phyloP scores from a whole-genome alignment of 2,888 invertebrate genomes.

The Bembecia ichneumoniformis region DNA sequence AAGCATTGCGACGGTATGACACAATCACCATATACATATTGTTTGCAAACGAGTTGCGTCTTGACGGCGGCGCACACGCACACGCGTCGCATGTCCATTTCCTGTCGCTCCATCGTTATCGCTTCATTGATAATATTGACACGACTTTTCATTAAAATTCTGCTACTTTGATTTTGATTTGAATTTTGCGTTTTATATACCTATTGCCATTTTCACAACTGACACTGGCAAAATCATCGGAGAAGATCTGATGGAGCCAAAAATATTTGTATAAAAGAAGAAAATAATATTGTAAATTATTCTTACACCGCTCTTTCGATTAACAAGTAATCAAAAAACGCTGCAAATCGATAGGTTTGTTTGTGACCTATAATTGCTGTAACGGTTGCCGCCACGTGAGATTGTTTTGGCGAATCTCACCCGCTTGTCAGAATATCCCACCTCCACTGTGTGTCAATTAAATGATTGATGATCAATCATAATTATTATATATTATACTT shows the following conservation, averaged over 20 bases:
- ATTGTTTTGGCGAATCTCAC: slow-evolving; percentile 7
- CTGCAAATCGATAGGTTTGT: too few relatives aligned
- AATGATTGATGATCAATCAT: background rate
- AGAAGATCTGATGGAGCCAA: too few relatives aligned
- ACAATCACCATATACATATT: slow-evolving; percentile 2
- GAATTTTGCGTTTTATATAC: too few relatives aligned
- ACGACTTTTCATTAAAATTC: too few relatives aligned
- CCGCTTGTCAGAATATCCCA: background rate
- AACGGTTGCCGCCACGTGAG: slow-evolving; percentile 10
- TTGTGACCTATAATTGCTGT: slow-evolving; percentile 2
- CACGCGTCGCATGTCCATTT: background rate
- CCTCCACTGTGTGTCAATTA: background rate
- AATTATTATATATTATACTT: too few relatives aligned
- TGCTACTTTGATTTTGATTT: too few relatives aligned
- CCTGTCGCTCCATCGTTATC: background rate
- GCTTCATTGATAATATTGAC: slow-evolving; percentile 7
- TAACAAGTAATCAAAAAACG: too few relatives aligned
- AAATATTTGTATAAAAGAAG: too few relatives aligned
- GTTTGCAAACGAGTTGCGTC: background rate
- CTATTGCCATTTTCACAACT: too few relatives aligned
- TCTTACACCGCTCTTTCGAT: too few relatives aligned
- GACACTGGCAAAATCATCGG: too few relatives aligned
- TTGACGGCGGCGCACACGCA: background rate
- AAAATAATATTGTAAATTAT: too few relatives aligned
- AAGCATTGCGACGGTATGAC: slow-evolving; percentile 90